Evolutionary conservation across 23 tunicate species (phyloP).

Genomic region (Styela plicata): DNA sequence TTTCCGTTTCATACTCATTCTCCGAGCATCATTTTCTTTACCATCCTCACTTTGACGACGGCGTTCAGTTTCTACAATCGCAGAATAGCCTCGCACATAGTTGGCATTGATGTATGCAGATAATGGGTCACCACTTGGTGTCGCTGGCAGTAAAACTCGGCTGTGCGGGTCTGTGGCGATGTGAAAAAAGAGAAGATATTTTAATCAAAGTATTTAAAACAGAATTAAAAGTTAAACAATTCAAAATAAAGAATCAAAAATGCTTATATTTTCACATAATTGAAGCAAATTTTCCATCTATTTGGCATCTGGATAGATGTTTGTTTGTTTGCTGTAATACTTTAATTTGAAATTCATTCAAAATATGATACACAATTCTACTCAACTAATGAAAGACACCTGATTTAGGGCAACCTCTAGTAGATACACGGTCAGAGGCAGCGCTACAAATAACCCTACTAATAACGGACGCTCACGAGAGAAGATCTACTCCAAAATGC

Average conservation of each 20-base stretch:
- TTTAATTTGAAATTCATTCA: no score
- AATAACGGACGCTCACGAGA: background rate
- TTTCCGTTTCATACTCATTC: constrained; percentile 38
- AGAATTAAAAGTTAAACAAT: no score
- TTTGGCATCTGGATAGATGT: background rate
- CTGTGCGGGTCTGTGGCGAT: constrained; percentile 77
- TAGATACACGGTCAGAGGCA: background rate
- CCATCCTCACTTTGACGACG: constrained; percentile 21
- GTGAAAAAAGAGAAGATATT: no score
- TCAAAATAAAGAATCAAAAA: no score
- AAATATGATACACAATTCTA: no score
- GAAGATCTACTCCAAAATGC: background rate
- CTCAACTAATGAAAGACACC: no score
- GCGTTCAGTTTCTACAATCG: constrained; percentile 10
- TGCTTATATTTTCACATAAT: no score
- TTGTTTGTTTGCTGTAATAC: no score
- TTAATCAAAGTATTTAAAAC: no score
- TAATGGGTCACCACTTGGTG: constrained; percentile 46
- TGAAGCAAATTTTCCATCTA: no score
- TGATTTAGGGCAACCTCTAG: no score
- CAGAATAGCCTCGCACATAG: constrained; percentile 46
- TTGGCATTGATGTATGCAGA: constrained; percentile 86
- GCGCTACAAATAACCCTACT: background rate
- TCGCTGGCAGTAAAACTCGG: constrained; percentile 55
- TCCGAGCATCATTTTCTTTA: background rate